Conservation (phyloP, 2,797 vertebrate genomes). For the Peromyscus nudipes region DNA sequence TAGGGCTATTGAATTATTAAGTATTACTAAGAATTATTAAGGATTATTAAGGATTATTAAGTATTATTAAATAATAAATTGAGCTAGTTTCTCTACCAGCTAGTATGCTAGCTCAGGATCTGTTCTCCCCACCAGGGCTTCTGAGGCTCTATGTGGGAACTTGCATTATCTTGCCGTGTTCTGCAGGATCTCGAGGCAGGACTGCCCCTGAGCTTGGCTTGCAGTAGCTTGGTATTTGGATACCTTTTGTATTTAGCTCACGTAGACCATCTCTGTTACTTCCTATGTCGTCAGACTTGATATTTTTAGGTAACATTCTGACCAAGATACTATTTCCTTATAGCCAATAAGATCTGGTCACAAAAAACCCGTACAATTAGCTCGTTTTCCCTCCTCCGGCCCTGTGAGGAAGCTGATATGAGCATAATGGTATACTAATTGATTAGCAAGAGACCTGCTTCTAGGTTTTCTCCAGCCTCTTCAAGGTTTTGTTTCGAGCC, state of each 20-base stretch:
- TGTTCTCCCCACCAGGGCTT: too few relatives aligned
- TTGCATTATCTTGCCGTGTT: background rate
- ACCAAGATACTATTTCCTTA: background rate
- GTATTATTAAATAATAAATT: background rate
- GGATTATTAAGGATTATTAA: background rate
- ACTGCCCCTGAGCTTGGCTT: background rate
- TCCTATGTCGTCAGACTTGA: conserved; percentile 21
- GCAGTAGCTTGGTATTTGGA: background rate
- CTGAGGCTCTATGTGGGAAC: background rate
- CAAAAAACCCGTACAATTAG: background rate
- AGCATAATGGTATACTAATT: background rate
- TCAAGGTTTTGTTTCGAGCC: background rate
- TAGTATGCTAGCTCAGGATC: background rate
- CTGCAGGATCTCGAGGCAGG: background rate
- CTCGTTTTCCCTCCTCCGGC: background rate
- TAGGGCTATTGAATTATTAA: background rate
- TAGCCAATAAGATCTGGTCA: conserved; percentile 40
- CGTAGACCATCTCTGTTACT: background rate
- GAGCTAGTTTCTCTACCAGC: background rate
- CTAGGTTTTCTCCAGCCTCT: background rate
- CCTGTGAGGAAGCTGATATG: conserved; percentile 1
- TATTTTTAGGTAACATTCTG: conserved; percentile 21
- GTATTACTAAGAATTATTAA: background rate
- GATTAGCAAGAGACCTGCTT: background rate
- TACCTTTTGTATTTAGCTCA: background rate